Base-by-base conservation (phyloP, 2,888 invertebrate genomes). In the Spisula solida region DNA sequence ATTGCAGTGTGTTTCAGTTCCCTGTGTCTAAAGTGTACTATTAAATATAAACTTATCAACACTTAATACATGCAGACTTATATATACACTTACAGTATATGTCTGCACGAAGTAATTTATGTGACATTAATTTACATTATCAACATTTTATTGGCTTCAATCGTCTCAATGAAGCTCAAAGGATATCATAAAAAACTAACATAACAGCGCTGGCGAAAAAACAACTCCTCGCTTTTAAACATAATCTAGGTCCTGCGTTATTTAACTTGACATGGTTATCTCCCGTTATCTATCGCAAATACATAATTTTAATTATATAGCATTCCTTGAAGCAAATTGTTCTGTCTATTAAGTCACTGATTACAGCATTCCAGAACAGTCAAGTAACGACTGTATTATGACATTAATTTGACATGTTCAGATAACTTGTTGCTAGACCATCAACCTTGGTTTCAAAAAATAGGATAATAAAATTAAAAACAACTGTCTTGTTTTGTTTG, bases 361-460 rank as follows among this genome's bases (percentile, higher is more conserved):
- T 16, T 31, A 31, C 75, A 18, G 18, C 31, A 75, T 75, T 75
- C 75, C 75, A 75, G 31, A 31, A 75, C 31, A 0, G 75, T 75
- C 75, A 31, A 31, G 18, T 75, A 25, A 25, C 14, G 29, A 31
- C 31, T 75, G 8, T 25, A 18, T 31, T 75, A 34, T 75, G 75
- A 34, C 75, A 75, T 31, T 75, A 75, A 34, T 75, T 75, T 75
- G 75, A 75, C 75, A 75, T 31, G 18, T 75, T 31, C 29, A 75
- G 70, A 70, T 70, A 70, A 2, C 16, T 60, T 60, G 31, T 31
- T n/a, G 60, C 20, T 25, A 70, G 60, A 31, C 18, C 31, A 75
- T 34, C 14, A 34, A 75, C 75, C 34, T 75, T 1, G 14, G 34
- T 25, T 31, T 0, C 14, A 34, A 1, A 31, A 75, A 75, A n/a